Base-by-base conservation (phyloP, 2,797 vertebrate genomes). In the Muscicapa striata region DNA sequence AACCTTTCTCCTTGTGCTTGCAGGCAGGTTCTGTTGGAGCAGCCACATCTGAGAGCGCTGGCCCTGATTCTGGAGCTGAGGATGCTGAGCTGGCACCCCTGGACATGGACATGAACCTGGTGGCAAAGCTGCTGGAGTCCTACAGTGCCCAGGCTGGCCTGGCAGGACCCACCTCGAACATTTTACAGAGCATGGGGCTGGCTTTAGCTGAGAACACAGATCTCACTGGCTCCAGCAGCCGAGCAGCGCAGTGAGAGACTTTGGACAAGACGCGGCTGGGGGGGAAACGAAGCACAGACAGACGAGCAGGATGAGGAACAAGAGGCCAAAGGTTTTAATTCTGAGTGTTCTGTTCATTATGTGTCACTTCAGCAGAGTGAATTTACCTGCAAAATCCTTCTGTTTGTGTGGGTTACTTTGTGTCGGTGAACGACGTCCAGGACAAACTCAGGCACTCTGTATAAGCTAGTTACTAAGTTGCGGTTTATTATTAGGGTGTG, bases 131-230 rank as follows among this genome's bases (percentile, higher is more conserved):
- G 63, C 94, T 99, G 27, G 98, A 99, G 97, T 99, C 99, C 24
- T 98, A 99, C 17, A 98, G 98, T 83, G 99, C 98, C 77, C 99
- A 99, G 96, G 98, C 97, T 11, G 99, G 99, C 17, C 97, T 99
- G 89, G 98, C 99, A 32, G 99, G 99, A 57, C 99, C 99, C 6
- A 98, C 98, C 40, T 99, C 98, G 14, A 99, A 98, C 97, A 97
- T 99, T 89, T 97, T 99, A 55, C 99, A 99, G 95, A 99, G 99
- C 97, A 98, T 99, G 96, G 99, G 99, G 4, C 93, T 99, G 48
- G 97, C 97, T 86, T 97, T 99, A 24, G 99, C 99, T 8, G 98
- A 98, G 41, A 98, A 98, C 68, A 95, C 98, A 7, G 98, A 99
- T 80, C 70, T 15, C 32, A 18, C 57, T n/a, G 26, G 73, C 63